Conservation (phyloP, 2,888 invertebrate species). For the Nezara viridula region DNA sequence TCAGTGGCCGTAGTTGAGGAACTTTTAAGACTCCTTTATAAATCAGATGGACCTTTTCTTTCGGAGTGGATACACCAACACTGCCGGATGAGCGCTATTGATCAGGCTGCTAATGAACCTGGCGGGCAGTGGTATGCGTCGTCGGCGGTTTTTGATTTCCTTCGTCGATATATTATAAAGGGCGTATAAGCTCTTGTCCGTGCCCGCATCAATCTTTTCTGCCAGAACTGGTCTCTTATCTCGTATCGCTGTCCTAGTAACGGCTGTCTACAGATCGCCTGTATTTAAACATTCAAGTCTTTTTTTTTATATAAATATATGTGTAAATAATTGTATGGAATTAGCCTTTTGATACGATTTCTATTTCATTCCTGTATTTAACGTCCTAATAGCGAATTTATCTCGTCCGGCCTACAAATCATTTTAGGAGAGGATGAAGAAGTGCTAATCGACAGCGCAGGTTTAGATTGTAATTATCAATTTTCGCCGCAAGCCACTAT, state of each 20-base stretch:
- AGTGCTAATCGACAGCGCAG: not conserved
- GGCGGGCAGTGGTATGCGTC: not conserved
- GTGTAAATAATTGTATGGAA: constrained; percentile 14
- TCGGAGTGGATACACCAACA: not conserved
- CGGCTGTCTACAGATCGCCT: constrained; percentile 6
- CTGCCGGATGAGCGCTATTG: not conserved
- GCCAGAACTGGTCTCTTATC: constrained; percentile 32
- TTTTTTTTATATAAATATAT: not conserved
- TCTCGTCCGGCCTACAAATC: not conserved
- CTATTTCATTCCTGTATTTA: not conserved
- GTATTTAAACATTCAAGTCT: not conserved
- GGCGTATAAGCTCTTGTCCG: constrained; percentile 4
- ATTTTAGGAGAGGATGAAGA: not conserved
- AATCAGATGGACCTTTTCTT: not conserved
- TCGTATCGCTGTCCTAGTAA: constrained; percentile 6
- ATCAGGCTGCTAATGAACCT: constrained; percentile 25
- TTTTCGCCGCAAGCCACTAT: not conserved
- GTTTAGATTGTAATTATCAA: not conserved
- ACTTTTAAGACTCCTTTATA: not conserved
- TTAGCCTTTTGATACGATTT: not conserved
- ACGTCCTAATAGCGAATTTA: not conserved
- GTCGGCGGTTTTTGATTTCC: constrained; percentile 21
- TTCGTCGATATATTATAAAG: constrained; percentile 19
- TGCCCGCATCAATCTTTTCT: constrained; percentile 28
- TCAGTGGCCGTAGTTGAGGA: not conserved